A percentile compares a stretch with the other conserved stretches of the same genome.
Conservation (phyloP, 2,797 vertebrate species). For the Sparidentex hasta region DNA sequence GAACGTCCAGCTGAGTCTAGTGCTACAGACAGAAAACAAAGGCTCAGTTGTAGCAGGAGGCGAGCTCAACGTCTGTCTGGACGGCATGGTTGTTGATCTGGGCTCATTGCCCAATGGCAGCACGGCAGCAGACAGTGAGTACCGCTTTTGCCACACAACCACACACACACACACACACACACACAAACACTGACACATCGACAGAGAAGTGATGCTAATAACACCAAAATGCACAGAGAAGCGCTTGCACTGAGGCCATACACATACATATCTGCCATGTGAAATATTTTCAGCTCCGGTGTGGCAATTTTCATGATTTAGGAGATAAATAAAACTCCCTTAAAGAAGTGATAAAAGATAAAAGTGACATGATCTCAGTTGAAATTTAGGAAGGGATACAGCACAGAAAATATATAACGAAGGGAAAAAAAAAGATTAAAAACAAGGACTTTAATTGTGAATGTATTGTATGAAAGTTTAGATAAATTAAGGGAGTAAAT, state of each 20-base stretch:
- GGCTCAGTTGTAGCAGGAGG: conserved; percentile 93
- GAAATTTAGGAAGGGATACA: not conserved
- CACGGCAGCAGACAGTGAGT: conserved; percentile 92
- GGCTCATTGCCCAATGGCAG: conserved; percentile 92
- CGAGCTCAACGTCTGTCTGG: conserved; percentile 96
- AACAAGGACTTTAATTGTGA: not conserved
- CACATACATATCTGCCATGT: not conserved
- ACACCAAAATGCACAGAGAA: conserved; percentile 26
- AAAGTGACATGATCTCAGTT: not conserved
- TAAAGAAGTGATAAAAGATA: not conserved
- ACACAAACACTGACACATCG: not conserved
- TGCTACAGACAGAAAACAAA: conserved; percentile 97
- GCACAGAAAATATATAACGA: not conserved
- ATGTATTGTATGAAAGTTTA: not conserved
- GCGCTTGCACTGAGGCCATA: conserved; percentile 5
- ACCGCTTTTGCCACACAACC: conserved; percentile 69
- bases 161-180: conserved; percentile 27
- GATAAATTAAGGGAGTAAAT: no score
- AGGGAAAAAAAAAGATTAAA: not conserved
- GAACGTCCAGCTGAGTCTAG: conserved; percentile 94
- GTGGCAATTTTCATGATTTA: not conserved
- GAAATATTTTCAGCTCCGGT: not conserved
- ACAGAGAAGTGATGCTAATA: conserved; percentile 9
- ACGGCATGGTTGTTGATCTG: conserved; percentile 94
- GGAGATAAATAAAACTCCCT: not conserved